These are phyloP conservation scores for Caenorhabditis inopinata DNA, from an alignment of 1,140 invertebrate species.

Conservation along the genomic window DNA sequence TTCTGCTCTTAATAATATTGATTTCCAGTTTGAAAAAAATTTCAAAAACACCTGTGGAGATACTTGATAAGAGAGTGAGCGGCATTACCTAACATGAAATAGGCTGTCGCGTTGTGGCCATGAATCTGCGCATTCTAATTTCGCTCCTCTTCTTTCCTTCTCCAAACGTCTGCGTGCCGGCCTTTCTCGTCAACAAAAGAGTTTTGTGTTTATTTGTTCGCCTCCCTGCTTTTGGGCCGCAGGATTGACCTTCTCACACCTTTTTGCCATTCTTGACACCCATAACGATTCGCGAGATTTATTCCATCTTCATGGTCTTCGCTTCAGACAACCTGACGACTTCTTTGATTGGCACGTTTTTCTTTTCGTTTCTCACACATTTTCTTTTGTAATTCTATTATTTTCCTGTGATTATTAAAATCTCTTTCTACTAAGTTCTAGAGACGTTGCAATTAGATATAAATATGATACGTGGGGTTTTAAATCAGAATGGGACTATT, in stretches of 20 bases:
- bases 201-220: constrained; percentile 30
- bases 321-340: constrained; percentile 25
- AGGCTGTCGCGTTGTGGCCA: not conserved
- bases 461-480: too few species aligned
- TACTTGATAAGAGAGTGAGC: too few species aligned
- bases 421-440: not conserved
- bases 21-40: too few species aligned
- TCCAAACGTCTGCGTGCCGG: not conserved
- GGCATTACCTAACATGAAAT: not conserved
- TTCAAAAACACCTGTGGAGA: too few species aligned
- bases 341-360: constrained; percentile 5
- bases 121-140: constrained; percentile 1
- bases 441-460: too few species aligned
- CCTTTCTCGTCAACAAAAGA: constrained; percentile 1
- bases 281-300: not conserved
- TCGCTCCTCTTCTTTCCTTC: not conserved
- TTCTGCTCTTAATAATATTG: too few species aligned
- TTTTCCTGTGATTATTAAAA: not conserved
- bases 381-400: not conserved
- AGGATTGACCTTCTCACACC: constrained; percentile 28
- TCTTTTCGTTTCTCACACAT: not conserved
- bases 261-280: constrained; percentile 31
- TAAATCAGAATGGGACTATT: too few species aligned
- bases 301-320: constrained; percentile 9
- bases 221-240: not conserved